Conservation (phyloP, 2,113 vertebrate genomes). For the Candoia aspera region DNA sequence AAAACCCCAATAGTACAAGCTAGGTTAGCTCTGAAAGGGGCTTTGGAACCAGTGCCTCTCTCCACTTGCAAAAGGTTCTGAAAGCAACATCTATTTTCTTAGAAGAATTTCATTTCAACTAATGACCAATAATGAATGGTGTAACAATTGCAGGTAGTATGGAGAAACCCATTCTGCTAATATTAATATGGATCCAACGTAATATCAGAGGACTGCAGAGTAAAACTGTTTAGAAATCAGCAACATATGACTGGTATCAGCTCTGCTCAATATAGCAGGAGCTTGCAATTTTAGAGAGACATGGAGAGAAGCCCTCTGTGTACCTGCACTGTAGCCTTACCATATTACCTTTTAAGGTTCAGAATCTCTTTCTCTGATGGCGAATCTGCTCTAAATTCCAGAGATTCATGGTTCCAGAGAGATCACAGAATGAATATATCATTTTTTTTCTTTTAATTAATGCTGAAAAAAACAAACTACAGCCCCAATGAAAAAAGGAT, state of each 20-base stretch:
- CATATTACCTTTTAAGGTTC: background rate
- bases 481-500: background rate
- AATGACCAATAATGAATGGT: too few relatives aligned
- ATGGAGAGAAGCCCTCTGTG: background rate
- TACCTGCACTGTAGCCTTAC: background rate
- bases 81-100: background rate
- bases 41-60: background rate
- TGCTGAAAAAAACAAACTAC: background rate
- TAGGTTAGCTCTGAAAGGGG: background rate
- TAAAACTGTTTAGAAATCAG: background rate
- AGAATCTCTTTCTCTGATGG: background rate
- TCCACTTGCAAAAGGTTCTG: background rate
- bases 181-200: background rate
- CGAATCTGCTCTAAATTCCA: background rate
- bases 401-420: background rate
- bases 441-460: background rate
- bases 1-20: background rate
- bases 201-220: background rate
- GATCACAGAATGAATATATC: background rate
- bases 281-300: background rate
- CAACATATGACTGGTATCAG: background rate
- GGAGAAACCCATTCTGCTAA: background rate
- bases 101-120: background rate
- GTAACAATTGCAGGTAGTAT: rapidly evolving
- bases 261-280: background rate